A percentile compares a stretch with the other conserved stretches of the same genome.
Conservation (phyloP, 2,113 vertebrate genomes). For the Cyanoderma ruficeps region DNA sequence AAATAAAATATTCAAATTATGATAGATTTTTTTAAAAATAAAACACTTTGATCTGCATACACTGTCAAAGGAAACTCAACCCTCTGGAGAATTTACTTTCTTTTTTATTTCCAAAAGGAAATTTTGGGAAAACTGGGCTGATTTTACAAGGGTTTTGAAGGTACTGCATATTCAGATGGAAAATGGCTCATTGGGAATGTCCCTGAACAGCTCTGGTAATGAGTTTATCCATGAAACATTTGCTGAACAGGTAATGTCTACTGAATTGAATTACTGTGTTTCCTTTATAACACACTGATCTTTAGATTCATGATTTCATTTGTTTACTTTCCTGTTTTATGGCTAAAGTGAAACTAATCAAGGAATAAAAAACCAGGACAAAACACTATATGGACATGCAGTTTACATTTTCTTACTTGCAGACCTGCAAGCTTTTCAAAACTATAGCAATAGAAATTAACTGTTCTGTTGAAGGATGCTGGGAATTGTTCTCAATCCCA, state of each 20-base stretch:
- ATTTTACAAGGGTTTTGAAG: not conserved
- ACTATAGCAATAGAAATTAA: conserved; percentile 15
- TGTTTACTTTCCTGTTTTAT: conserved; percentile 61
- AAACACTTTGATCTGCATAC: not conserved
- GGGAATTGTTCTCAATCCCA: not conserved
- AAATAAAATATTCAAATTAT: not conserved
- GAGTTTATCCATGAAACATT: conserved; percentile 47
- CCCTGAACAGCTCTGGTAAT: not conserved
- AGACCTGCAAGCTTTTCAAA: conserved; percentile 41
- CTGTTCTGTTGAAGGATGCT: conserved; percentile 24
- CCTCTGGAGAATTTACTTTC: not conserved
- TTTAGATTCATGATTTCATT: conserved; percentile 64
- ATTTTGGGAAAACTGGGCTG: not conserved
- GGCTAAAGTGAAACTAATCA: conserved; percentile 60
- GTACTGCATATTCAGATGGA: not conserved
- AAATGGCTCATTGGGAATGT: not conserved
- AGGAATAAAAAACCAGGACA: not conserved
- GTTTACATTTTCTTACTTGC: conserved; percentile 44
- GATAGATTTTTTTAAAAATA: not conserved
- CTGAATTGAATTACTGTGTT: conserved; percentile 59
- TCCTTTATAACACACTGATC: conserved; percentile 46
- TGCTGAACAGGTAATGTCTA: conserved; percentile 42
- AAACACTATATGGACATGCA: conserved; percentile 4
- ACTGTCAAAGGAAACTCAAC: not conserved
- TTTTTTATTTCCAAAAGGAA: not conserved